Conservation (phyloP, 2,888 invertebrate species). For the Epinotia brunnichana region DNA sequence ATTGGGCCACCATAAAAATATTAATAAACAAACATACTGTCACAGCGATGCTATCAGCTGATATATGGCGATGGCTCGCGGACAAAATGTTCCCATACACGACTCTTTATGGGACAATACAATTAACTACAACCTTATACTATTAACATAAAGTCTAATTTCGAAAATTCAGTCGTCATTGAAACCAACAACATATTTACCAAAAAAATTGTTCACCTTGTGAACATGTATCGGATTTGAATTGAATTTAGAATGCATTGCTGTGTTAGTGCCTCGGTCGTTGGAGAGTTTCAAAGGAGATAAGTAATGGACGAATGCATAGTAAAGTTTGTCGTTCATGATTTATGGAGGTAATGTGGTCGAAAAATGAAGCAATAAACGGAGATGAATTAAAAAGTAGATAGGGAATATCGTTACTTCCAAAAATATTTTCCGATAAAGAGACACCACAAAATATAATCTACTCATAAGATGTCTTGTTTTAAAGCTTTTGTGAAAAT, state of each 20-base stretch:
- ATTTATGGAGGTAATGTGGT: slow-evolving; percentile 25
- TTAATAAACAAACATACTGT: slow-evolving; percentile 51
- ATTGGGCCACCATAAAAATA: slow-evolving; percentile 50
- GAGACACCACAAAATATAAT: neutral
- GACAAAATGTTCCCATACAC: slow-evolving; percentile 50
- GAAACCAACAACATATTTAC: slow-evolving; percentile 14
- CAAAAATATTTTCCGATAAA: neutral
- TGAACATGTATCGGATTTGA: neutral
- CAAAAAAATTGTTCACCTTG: slow-evolving; percentile 23
- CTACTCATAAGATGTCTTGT: neutral
- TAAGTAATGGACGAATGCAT: slow-evolving; percentile 9
- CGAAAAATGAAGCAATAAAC: slow-evolving; percentile 41
- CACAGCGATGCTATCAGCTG: slow-evolving; percentile 52
- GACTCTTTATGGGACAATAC: slow-evolving; percentile 40
- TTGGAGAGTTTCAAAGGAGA: neutral
- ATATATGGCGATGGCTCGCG: slow-evolving; percentile 52
- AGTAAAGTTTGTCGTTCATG: neutral
- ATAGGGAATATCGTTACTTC: neutral
- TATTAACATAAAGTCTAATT: neutral
- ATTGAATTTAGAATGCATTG: slow-evolving; percentile 38
- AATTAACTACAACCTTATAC: neutral
- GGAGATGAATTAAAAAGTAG: slow-evolving; percentile 26
- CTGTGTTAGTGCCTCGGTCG: neutral
- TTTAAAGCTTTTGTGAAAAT: too few species aligned
- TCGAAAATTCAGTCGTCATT: neutral